A percentile compares a stretch with the other conserved stretches of the same genome.
Conservation (phyloP, 2,797 vertebrate genomes). For the Hydrocynus forskahlii region DNA sequence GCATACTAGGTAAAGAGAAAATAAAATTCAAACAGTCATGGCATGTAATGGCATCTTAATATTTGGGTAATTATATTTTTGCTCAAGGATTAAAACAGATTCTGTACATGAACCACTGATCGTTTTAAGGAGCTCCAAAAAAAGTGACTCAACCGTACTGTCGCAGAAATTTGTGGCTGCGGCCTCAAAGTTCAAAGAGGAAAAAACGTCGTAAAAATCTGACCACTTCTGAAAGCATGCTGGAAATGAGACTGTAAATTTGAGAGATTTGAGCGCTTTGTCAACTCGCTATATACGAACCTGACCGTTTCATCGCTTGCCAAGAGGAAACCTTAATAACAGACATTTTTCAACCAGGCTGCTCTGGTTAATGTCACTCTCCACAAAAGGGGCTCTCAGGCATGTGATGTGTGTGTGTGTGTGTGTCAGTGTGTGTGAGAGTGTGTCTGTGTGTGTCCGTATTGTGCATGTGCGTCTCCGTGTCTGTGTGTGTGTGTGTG, state of each 20-base stretch:
- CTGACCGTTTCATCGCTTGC: conserved; percentile 42
- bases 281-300: conserved; percentile 37
- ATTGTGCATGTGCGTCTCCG: no score
- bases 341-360: conserved; percentile 52
- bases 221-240: conserved; percentile 25
- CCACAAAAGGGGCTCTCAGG: conserved; percentile 27
- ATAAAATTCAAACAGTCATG: no score
- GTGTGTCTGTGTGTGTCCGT: background rate
- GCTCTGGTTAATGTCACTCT: conserved; percentile 55
- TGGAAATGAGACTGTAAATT: conserved; percentile 30
- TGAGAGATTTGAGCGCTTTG: conserved; percentile 21
- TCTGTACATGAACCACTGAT: background rate
- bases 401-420: conserved; percentile 10
- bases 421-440: background rate
- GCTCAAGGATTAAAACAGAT: background rate
- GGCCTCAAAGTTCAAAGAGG: conserved; percentile 3
- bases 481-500: no score
- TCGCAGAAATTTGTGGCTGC: conserved; percentile 30
- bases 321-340: conserved; percentile 50
- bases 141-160: conserved; percentile 10
- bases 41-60: background rate
- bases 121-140: conserved; percentile 11
- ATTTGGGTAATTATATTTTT: background rate
- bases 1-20: background rate
- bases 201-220: conserved; percentile 13